A percentile compares a stretch with the other conserved stretches of the same genome.
Conservation (phyloP, 1,140 invertebrate species). For the Diachasmimorpha longicaudata region DNA sequence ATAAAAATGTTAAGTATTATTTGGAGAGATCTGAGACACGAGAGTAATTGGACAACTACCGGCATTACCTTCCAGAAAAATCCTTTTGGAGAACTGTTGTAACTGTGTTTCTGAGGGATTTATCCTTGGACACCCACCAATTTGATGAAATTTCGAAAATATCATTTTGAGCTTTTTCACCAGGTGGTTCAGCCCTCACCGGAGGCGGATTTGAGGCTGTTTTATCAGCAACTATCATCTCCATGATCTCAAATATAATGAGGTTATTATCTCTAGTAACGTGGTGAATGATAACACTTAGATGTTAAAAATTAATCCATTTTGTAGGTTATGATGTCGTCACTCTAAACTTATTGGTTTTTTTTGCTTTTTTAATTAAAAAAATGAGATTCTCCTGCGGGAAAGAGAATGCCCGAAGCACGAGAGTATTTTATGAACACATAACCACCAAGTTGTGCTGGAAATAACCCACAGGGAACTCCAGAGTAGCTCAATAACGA, state of each 20-base stretch:
- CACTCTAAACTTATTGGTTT: no score
- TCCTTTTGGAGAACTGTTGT: slow-evolving; percentile 30
- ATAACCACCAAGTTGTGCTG: not conserved
- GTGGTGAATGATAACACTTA: no score
- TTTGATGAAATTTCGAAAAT: slow-evolving; percentile 43
- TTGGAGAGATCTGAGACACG: no score
- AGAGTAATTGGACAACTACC: not conserved
- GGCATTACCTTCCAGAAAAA: slow-evolving; percentile 38
- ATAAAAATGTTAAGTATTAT: no score
- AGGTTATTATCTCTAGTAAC: not conserved
- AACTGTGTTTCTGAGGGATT: slow-evolving; percentile 40
- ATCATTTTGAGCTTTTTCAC: not conserved
- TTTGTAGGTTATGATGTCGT: not conserved
- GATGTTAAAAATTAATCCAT: no score
- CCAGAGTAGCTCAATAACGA: not conserved
- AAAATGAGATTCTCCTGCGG: no score
- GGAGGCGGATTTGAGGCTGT: not conserved
- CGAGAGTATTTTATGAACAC: not conserved
- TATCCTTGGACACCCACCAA: slow-evolving; percentile 44
- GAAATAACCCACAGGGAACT: not conserved
- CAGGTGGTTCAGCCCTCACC: not conserved
- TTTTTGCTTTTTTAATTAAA: no score
- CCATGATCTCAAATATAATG: not conserved
- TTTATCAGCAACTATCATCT: not conserved
- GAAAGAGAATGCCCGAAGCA: not conserved